Percentiles rank a stretch among this genome's conserved stretches.
phyloP scores from a whole-genome alignment of 2,888 invertebrate genomes.

The Panorpa germanica region DNA sequence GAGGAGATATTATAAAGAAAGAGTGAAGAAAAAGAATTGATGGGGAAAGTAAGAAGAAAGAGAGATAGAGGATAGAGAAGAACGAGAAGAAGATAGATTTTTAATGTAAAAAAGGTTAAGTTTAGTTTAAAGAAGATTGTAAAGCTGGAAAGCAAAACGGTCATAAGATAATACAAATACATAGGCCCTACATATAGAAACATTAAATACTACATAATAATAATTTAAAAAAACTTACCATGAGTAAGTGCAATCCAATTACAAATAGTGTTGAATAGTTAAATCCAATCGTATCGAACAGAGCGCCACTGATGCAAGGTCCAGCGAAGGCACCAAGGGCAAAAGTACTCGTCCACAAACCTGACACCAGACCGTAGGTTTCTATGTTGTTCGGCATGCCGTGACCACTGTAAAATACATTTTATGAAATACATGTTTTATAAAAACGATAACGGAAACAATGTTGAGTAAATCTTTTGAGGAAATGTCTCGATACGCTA shows the following conservation, averaged over 20 bases:
- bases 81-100: no score
- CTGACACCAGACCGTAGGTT: constrained; percentile 78
- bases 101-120: not conserved
- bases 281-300: constrained; percentile 57
- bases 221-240: constrained; percentile 34
- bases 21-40: no score
- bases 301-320: constrained; percentile 53
- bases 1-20: no score
- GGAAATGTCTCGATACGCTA: no score
- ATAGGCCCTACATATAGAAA: no score
- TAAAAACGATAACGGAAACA: constrained; percentile 1
- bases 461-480: not conserved
- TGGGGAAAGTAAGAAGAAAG: no score
- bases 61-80: no score
- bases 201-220: no score
- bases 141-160: no score
- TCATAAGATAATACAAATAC: no score
- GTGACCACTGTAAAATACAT: constrained; percentile 29
- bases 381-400: constrained; percentile 71
- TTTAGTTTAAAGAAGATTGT: constrained; percentile 3
- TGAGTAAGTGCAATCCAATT: constrained; percentile 38
- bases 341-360: constrained; percentile 79
- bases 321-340: constrained; percentile 77
- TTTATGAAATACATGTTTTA: constrained; percentile 6
- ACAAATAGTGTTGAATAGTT: constrained; percentile 50